A percentile compares a stretch with the other conserved stretches of the same genome.
Evolutionary conservation across 23 tunicate species (phyloP).

Genomic region (Clavelina lepadiformis): DNA sequence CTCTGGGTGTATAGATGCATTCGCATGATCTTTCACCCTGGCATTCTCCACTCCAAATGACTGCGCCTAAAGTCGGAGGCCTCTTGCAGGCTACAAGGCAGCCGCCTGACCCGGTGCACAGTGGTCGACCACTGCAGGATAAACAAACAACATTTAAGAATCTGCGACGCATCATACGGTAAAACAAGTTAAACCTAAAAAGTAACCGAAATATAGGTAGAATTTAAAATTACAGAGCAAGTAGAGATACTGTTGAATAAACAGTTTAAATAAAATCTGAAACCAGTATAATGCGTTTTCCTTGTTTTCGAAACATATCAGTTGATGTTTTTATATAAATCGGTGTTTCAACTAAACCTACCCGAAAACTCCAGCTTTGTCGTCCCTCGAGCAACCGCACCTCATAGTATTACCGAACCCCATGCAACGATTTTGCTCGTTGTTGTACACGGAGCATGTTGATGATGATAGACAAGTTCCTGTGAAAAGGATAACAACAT

Average conservation of each 20-base stretch:
- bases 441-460: slow-evolving; percentile 14
- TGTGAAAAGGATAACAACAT: background rate
- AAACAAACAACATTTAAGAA: background rate
- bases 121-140: slow-evolving; percentile 25
- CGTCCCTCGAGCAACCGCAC: slow-evolving; percentile 10
- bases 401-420: slow-evolving; percentile 6
- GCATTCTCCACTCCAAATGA: slow-evolving; percentile 43
- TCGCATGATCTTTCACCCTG: slow-evolving; percentile 37
- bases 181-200: no score
- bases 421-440: slow-evolving; percentile 18
- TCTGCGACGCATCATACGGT: no score
- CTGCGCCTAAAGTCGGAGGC: background rate
- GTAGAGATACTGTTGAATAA: no score
- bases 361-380: slow-evolving; percentile 20
- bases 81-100: slow-evolving; percentile 54
- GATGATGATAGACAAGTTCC: slow-evolving; percentile 1
- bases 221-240: no score
- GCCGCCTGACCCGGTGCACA: slow-evolving; percentile 31
- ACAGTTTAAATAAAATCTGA: no score
- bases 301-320: no score
- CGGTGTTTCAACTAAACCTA: no score
- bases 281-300: no score
- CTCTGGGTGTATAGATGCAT: slow-evolving; percentile 32
- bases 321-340: no score
- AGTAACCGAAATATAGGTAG: no score